Base-by-base conservation (phyloP, 2,113 vertebrate species). In the Falco punctatus region DNA sequence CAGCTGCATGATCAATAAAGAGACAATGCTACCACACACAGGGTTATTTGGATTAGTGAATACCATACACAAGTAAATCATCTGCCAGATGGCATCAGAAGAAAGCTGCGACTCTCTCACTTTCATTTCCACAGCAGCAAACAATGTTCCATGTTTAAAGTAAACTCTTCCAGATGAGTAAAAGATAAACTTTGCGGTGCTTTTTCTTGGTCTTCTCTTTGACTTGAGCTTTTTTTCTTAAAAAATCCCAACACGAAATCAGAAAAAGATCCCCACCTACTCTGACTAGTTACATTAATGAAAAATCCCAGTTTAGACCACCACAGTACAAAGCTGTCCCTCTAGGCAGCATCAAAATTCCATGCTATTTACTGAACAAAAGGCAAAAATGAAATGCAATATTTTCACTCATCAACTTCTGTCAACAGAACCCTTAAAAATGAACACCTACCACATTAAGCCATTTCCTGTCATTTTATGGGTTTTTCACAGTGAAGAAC, bases 141-240 rank as follows among this genome's bases (percentile, higher is more conserved):
- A 98, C 97, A 98, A 97, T 97, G 97, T 98, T 98, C 97, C 71
- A 6, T 98, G 98, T 98, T 98, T 98, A 98, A 98, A 98, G 98
- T 98, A 98, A 98, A 98, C 98, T 98, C 97, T 98, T 99, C 98
- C 98, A 99, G 98, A 98, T 98, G 98, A 98, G 98, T 96, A 94
- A 97, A 97, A 98, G 98, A 98, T 98, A 98, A 98, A 98, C 98
- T 98, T 89, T 86, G 94, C 97, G 93, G 96, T 94, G 95, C 86
- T 97, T 97, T 96, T 97, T 97, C 96, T 98, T 94, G 87, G 88
- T 95, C 90, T 98, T 97, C 92, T 92, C 94, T 92, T 94, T 97
- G 96, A 96, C 96, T 97, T 93, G 32, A 59, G 87, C 75, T 93
- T 95, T 93, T 82, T 83, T 83, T 59, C 7, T 15, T 92, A 72